These are phyloP conservation scores for Meriones psammophilus DNA, from an alignment of 2,797 vertebrate species.

Conservation along the genomic window DNA sequence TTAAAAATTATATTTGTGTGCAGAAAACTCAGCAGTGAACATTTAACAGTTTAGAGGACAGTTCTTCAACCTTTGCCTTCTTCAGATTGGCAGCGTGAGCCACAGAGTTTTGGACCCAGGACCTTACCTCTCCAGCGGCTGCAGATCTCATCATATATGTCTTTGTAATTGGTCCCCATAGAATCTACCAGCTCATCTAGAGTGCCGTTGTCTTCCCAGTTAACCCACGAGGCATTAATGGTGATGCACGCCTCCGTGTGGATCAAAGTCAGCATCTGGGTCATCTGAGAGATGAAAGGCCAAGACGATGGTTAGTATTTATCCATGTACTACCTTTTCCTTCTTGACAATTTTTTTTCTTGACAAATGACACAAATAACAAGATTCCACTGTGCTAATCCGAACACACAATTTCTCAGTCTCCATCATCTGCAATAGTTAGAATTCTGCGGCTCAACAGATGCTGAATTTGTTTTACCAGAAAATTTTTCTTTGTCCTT, in stretches of 20 bases:
- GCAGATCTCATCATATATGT: background rate
- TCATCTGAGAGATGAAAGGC: background rate
- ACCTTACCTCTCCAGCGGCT: background rate
- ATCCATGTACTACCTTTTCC: background rate
- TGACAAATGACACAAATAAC: background rate
- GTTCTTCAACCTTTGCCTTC: background rate
- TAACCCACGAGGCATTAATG: background rate
- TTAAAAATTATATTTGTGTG: background rate
- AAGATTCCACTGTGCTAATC: background rate
- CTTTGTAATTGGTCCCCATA: background rate
- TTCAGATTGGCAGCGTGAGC: background rate
- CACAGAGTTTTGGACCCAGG: background rate
- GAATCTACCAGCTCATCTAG: background rate
- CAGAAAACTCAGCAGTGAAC: background rate
- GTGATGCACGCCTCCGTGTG: background rate
- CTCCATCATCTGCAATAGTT: background rate
- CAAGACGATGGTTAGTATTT: background rate
- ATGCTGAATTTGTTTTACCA: background rate
- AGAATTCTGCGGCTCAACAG: background rate
- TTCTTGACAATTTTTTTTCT: background rate
- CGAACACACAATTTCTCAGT: background rate
- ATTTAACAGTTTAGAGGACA: background rate
- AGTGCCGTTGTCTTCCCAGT: background rate
- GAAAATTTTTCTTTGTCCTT: background rate
- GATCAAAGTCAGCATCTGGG: background rate